phyloP scores from a whole-genome alignment of 2,113 vertebrate species.

The Halichoeres trimaculatus region DNA sequence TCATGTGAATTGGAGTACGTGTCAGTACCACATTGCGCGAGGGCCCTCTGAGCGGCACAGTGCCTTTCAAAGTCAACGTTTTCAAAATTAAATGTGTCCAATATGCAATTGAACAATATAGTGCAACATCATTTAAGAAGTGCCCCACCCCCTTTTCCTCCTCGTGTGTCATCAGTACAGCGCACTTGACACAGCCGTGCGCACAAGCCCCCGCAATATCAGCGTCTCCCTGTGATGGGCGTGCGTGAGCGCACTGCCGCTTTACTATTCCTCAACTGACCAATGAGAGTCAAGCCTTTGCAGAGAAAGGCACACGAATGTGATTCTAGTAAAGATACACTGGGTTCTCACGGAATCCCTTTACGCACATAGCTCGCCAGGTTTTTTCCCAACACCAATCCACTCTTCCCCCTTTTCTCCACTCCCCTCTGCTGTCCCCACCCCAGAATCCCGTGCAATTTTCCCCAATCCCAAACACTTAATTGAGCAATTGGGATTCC shows the following conservation, averaged over 20 bases:
- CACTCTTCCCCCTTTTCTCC: conserved; percentile 73
- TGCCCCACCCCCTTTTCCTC: conserved; percentile 67
- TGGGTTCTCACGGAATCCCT: conserved; percentile 81
- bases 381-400: conserved; percentile 75
- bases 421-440: conserved; percentile 75
- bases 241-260: conserved; percentile 70
- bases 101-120: conserved; percentile 54
- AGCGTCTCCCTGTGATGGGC: conserved; percentile 63
- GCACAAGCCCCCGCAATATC: conserved; percentile 67
- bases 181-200: conserved; percentile 64
- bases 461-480: conserved; percentile 85
- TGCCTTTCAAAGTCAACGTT: conserved; percentile 14
- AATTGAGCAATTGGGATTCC: conserved; percentile 96
- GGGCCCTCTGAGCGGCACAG: conserved; percentile 26
- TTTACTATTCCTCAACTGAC: conserved; percentile 77
- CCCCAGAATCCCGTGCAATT: conserved; percentile 80
- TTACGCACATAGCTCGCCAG: conserved; percentile 74
- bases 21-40: conserved; percentile 68
- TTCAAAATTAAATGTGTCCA: conserved; percentile 15
- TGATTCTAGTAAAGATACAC: conserved; percentile 79
- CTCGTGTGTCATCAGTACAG: conserved; percentile 61
- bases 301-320: conserved; percentile 77
- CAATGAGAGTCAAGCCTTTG: conserved; percentile 77
- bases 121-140: conserved; percentile 74
- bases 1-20: conserved; percentile 72